phyloP scores from a whole-genome alignment of 2,888 invertebrate genomes.

The Lottia scabra region DNA sequence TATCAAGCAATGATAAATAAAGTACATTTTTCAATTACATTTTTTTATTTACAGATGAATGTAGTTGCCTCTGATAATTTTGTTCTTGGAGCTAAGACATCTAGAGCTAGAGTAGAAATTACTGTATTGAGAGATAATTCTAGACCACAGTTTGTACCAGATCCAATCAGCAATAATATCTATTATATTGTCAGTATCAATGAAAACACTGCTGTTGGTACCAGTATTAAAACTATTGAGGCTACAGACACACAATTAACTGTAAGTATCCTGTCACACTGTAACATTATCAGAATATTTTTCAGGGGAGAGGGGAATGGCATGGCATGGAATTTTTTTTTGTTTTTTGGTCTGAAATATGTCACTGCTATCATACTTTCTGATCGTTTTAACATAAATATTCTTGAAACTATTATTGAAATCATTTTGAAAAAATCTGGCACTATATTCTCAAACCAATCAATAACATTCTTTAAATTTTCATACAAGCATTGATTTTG shows the following conservation, averaged over 20 bases:
- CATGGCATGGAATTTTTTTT: no score
- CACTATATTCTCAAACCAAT: no score
- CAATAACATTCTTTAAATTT: no score
- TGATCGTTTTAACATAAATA: no score
- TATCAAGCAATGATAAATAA: no score
- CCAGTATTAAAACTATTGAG: not conserved
- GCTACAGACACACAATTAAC: not conserved
- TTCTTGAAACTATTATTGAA: no score
- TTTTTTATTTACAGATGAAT: not conserved
- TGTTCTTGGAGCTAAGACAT: not conserved
- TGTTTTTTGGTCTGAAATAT: no score
- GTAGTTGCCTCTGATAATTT: not conserved
- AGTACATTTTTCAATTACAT: not conserved
- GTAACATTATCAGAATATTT: no score
- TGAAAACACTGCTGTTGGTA: not conserved
- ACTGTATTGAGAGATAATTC: not conserved
- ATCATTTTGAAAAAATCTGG: no score
- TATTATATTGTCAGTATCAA: not conserved
- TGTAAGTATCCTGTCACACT: not conserved
- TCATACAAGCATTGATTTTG: not conserved
- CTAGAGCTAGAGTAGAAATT: not conserved
- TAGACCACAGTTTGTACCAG: not conserved
- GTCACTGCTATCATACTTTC: no score
- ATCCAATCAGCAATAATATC: no score
- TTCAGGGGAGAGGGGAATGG: no score